These are phyloP conservation scores for Lasioglossum oenotherae DNA, from an alignment of 2,888 invertebrate genomes.

Conservation along the genomic window DNA sequence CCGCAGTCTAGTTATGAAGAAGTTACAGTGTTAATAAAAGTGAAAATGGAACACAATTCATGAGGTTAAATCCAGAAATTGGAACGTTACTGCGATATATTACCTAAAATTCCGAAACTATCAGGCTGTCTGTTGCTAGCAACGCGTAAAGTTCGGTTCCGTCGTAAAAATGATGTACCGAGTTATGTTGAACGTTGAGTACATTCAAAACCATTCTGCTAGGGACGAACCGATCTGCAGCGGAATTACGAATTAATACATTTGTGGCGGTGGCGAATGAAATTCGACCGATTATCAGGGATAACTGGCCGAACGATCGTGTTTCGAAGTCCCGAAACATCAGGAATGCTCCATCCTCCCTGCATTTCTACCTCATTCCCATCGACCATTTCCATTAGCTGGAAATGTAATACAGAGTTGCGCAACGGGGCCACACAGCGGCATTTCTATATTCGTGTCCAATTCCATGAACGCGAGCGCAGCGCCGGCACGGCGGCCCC, in stretches of 20 bases:
- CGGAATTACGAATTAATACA: constrained; percentile 74
- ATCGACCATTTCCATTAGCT: constrained; percentile 72
- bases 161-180: constrained; percentile 29
- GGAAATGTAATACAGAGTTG: constrained; percentile 71
- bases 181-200: constrained; percentile 57
- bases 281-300: constrained; percentile 74
- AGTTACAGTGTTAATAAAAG: neutral
- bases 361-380: constrained; percentile 68
- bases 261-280: constrained; percentile 67
- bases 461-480: constrained; percentile 21
- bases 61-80: neutral
- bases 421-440: constrained; percentile 34
- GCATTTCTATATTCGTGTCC: constrained; percentile 21
- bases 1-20: too few species aligned
- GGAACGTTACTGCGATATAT: neutral
- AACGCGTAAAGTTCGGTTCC: neutral
- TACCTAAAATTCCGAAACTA: neutral
- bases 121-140: neutral
- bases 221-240: constrained; percentile 55
- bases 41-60: neutral
- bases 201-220: constrained; percentile 55
- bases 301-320: constrained; percentile 69
- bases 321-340: constrained; percentile 74
- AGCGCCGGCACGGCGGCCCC: neutral
- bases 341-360: constrained; percentile 67